phyloP scores from a whole-genome alignment of 2,797 vertebrate species.

The Merluccius polli region DNA sequence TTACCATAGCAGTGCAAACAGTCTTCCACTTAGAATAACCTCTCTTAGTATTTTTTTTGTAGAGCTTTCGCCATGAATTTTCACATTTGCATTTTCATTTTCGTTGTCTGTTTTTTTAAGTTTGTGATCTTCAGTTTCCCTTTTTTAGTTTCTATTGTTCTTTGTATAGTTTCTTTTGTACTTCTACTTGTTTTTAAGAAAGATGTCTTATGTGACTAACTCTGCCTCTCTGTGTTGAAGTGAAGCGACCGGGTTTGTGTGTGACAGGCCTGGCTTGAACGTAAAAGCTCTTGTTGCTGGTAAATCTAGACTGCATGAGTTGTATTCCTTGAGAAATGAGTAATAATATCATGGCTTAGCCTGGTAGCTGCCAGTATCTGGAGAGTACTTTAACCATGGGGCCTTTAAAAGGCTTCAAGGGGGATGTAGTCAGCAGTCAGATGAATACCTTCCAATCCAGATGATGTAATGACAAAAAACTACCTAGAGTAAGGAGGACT shows the following conservation, averaged over 20 bases:
- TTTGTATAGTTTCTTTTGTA: too few relatives aligned
- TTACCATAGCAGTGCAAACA: too few relatives aligned
- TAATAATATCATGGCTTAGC: not conserved
- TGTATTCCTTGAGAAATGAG: not conserved
- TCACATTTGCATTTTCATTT: too few relatives aligned
- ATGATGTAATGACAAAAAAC: too few relatives aligned
- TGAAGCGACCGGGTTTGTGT: not conserved
- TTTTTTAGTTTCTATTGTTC: too few relatives aligned
- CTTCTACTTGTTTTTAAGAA: not conserved
- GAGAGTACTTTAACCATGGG: not conserved
- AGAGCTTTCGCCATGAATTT: too few relatives aligned
- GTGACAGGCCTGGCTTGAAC: not conserved
- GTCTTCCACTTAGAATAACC: too few relatives aligned
- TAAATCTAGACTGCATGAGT: not conserved
- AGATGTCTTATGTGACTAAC: not conserved
- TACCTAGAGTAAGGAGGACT: too few relatives aligned
- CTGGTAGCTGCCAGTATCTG: not conserved
- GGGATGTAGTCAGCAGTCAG: not conserved
- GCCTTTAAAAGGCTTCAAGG: not conserved
- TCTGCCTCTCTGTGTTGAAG: not conserved
- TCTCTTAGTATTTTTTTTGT: too few relatives aligned
- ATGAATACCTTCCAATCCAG: too few relatives aligned
- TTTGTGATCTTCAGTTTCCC: too few relatives aligned
- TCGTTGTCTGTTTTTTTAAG: too few relatives aligned
- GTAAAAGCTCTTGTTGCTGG: not conserved